These are phyloP conservation scores for Drosophila varians DNA, from an alignment of 1,140 invertebrate species.

Conservation along the genomic window DNA sequence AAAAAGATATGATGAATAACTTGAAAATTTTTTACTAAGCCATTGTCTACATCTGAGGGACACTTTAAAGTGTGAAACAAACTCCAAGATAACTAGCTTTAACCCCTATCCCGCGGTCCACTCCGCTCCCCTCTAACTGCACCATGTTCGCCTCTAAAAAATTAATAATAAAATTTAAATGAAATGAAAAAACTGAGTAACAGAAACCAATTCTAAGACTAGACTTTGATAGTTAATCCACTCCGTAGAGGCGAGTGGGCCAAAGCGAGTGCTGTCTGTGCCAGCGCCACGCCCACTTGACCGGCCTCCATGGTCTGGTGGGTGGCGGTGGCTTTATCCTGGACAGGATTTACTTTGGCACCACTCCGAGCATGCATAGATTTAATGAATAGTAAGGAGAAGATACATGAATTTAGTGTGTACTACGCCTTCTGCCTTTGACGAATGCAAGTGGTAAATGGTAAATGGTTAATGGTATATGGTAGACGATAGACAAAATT, in stretches of 20 bases:
- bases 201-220: conserved; percentile 46
- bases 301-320: conserved; percentile 36
- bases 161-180: conserved; percentile 18
- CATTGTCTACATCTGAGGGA: conserved; percentile 32
- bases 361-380: conserved; percentile 35
- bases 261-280: conserved; percentile 30
- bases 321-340: neutral
- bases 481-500: conserved; percentile 12
- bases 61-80: conserved; percentile 40
- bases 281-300: neutral
- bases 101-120: conserved; percentile 34
- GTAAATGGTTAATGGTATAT: conserved; percentile 4
- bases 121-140: conserved; percentile 40
- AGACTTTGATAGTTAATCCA: conserved; percentile 57
- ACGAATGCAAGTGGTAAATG: conserved; percentile 31
- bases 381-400: conserved; percentile 37
- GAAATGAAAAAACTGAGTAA: conserved; percentile 6
- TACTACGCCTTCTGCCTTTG: conserved; percentile 74
- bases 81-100: conserved; percentile 74
- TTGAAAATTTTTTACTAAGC: conserved; percentile 69
- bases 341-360: conserved; percentile 27
- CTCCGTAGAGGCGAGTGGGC: conserved; percentile 45
- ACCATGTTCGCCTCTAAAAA: conserved; percentile 50
- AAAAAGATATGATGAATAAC: conserved; percentile 40
- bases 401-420: conserved; percentile 62